Evolutionary conservation across 2,113 vertebrate species (phyloP).

Genomic region (Seriola dumerili): DNA sequence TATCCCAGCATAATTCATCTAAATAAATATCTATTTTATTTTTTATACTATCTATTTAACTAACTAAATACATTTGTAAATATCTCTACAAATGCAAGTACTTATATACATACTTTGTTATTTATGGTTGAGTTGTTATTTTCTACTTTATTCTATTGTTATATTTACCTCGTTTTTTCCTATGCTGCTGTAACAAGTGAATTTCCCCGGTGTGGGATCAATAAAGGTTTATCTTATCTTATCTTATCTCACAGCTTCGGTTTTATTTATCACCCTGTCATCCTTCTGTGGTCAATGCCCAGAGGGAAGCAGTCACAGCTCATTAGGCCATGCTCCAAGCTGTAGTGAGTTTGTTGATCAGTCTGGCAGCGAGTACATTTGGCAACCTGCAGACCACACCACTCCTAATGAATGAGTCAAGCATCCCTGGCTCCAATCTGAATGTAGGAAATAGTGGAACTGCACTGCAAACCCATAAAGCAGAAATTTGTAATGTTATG

Average conservation of each 20-base stretch:
- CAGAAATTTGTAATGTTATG: background rate
- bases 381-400: constrained; percentile 5
- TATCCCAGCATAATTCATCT: background rate
- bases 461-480: background rate
- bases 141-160: too few relatives aligned
- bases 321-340: constrained; percentile 29
- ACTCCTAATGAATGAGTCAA: constrained; percentile 16
- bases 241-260: background rate
- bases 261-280: constrained; percentile 20
- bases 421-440: constrained; percentile 19
- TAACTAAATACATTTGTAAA: too few relatives aligned
- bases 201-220: too few relatives aligned
- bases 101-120: too few relatives aligned
- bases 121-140: too few relatives aligned
- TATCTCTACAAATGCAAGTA: too few relatives aligned
- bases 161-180: too few relatives aligned
- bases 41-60: too few relatives aligned
- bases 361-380: constrained; percentile 32
- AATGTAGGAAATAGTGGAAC: constrained; percentile 8
- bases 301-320: constrained; percentile 4
- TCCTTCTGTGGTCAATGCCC: background rate
- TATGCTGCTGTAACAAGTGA: too few relatives aligned
- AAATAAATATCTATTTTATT: too few relatives aligned
- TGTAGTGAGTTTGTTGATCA: constrained; percentile 19
- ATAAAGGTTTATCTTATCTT: too few relatives aligned